A percentile compares a stretch with the other conserved stretches of the same genome.
phyloP scores from a whole-genome alignment of 2,113 vertebrate species.

The Tichodroma muraria region DNA sequence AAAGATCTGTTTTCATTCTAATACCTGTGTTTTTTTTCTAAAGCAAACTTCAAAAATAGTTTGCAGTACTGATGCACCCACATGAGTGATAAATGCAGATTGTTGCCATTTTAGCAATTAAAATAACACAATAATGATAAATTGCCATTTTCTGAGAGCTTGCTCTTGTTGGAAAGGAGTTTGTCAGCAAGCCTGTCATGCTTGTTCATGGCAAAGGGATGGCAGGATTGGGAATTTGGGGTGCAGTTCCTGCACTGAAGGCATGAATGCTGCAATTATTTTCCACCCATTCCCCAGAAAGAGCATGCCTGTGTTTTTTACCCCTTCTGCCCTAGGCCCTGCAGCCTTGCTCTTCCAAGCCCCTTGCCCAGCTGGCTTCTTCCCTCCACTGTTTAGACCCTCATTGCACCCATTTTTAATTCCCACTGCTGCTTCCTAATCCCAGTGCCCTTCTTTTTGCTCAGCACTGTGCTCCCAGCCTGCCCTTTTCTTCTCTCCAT shows the following conservation, averaged over 20 bases:
- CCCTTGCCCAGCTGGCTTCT: background rate
- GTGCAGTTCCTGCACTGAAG: background rate
- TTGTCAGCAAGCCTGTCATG: background rate
- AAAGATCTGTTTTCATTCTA: background rate
- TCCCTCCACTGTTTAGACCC: background rate
- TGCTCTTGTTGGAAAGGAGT: background rate
- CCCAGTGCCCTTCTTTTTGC: background rate
- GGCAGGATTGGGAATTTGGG: background rate
- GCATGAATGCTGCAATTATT: background rate
- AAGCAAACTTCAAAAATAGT: background rate
- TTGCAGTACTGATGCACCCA: background rate
- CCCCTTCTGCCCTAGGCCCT: background rate
- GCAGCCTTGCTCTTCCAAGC: background rate
- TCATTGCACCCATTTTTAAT: background rate
- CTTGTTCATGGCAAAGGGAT: background rate
- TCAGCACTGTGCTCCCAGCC: background rate
- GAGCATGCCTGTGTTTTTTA: background rate
- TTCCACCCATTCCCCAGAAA: background rate
- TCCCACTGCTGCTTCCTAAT: background rate
- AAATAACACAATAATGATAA: background rate
- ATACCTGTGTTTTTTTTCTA: background rate
- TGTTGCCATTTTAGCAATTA: background rate
- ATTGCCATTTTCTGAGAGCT: background rate
- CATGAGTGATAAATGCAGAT: background rate
- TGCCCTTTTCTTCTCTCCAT: background rate